Conservation (phyloP, 2,888 invertebrate genomes). For the Diarsia mendica region DNA sequence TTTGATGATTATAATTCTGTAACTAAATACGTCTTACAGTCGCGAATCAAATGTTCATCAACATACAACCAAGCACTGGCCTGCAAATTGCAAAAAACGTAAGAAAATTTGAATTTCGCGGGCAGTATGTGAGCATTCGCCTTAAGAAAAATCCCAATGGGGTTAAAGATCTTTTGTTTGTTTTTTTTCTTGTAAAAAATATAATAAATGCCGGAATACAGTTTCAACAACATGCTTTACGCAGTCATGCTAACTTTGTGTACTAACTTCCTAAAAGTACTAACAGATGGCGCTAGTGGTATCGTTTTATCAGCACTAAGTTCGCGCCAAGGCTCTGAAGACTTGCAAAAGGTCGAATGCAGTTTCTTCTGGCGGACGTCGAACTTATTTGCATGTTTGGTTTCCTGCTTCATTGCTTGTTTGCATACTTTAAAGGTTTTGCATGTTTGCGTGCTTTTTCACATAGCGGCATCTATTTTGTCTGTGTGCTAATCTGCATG, state of each 20-base stretch:
- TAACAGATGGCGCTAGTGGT: constrained; percentile 48
- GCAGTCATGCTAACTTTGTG: not conserved
- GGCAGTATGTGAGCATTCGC: no score
- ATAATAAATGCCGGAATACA: not conserved
- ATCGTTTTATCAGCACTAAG: not conserved
- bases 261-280: not conserved
- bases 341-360: not conserved
- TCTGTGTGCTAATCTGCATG: constrained; percentile 10
- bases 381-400: constrained; percentile 16
- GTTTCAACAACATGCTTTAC: not conserved
- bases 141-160: no score
- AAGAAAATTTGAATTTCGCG: no score
- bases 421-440: constrained; percentile 11
- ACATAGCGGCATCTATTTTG: not conserved
- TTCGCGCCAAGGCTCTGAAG: not conserved
- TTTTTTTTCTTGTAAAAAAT: no score
- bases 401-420: constrained; percentile 4
- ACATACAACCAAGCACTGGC: no score
- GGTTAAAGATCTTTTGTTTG: no score
- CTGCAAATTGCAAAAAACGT: no score
- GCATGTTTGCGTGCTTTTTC: constrained; percentile 13
- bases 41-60: no score
- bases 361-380: constrained; percentile 4
- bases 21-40: no score
- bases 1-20: no score